Percentiles rank a stretch among this genome's conserved stretches.
Evolutionary conservation across 2,113 vertebrate genomes (phyloP).

Genomic region (Grammomys surdaster): DNA sequence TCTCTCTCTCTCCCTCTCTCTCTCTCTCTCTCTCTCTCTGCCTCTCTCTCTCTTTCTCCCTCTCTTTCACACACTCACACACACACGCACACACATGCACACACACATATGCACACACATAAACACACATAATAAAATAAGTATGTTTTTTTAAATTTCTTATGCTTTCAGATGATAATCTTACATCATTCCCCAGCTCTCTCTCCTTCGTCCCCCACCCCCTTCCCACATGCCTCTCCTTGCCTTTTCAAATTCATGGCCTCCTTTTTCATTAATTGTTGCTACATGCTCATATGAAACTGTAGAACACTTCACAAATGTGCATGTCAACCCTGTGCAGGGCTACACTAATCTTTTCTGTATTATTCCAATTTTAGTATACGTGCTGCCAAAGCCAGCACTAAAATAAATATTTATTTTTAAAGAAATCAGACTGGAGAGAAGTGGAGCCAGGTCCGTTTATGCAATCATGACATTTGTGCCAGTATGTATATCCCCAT

Average conservation of each 20-base stretch:
- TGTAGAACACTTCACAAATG: neutral
- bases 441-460: conserved; percentile 26
- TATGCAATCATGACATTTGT: conserved; percentile 27
- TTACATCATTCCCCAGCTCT: neutral
- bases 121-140: neutral
- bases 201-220: too few relatives aligned
- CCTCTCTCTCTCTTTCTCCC: too few relatives aligned
- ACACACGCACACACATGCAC: neutral
- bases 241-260: neutral
- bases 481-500: neutral
- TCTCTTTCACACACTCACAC: too few relatives aligned
- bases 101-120: neutral
- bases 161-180: neutral
- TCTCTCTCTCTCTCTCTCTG: too few relatives aligned
- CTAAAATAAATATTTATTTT: neutral
- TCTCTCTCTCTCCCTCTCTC: too few relatives aligned
- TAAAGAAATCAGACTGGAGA: neutral
- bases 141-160: neutral
- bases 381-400: neutral
- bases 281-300: neutral
- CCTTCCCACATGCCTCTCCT: neutral
- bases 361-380: neutral
- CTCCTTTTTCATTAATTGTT: neutral
- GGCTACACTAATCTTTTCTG: neutral
- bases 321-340: neutral